These are phyloP conservation scores for Erythrolamprus reginae DNA, from an alignment of 2,113 vertebrate genomes.

Conservation along the genomic window DNA sequence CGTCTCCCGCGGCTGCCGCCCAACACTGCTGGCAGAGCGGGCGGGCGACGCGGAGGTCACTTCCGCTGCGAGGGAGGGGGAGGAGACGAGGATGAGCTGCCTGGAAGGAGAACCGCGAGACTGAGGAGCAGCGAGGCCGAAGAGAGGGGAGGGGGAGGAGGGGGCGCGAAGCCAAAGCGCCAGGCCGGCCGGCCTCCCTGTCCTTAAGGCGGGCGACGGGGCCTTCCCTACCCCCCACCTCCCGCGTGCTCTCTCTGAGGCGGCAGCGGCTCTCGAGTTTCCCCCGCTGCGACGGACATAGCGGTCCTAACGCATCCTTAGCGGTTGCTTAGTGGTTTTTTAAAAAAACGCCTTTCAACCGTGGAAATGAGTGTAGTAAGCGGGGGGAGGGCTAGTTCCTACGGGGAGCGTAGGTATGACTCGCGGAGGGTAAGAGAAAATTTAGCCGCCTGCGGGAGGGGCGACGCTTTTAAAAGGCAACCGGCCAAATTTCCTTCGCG, in stretches of 20 bases:
- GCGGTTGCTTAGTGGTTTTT: neutral
- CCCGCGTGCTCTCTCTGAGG: neutral
- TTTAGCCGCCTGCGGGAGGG: neutral
- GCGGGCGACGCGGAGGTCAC: neutral
- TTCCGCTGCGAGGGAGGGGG: slow-evolving; percentile 31
- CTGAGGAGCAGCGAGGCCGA: neutral
- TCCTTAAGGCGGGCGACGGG: neutral
- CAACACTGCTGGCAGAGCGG: neutral
- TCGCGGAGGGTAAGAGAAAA: neutral
- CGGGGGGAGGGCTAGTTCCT: neutral
- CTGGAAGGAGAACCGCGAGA: neutral
- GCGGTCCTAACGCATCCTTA: neutral
- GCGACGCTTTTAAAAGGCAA: neutral
- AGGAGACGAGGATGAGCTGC: neutral
- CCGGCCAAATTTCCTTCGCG: neutral
- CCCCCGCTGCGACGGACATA: neutral
- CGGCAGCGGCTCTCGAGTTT: neutral
- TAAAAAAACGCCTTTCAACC: neutral
- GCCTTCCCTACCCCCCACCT: neutral
- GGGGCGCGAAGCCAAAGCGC: neutral
- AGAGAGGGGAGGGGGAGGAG: rapidly evolving
- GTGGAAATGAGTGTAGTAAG: neutral
- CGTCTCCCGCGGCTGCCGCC: neutral
- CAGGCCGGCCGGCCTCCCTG: neutral
- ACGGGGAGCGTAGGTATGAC: neutral